Evolutionary conservation across 2,113 vertebrate species (phyloP), one percentile per base, ranked within the genome.

Genomic region (Lagopus muta): DNA sequence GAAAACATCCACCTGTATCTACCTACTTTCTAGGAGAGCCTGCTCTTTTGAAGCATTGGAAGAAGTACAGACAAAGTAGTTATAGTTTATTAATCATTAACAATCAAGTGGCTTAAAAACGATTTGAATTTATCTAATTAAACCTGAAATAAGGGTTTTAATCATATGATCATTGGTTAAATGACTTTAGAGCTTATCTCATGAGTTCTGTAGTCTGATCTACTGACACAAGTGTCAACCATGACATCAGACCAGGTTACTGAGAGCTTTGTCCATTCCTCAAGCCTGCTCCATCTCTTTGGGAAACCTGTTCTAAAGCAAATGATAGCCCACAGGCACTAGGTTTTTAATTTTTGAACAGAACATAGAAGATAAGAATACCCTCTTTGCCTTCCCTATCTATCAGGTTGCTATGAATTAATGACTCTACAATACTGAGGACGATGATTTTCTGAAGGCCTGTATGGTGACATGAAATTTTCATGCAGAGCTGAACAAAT

Each of bases 1-100:
- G n/a, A 90, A 81, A 92, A 47, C 9, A 40, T 47, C 27, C 60
- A 58, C 28, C 30, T 54, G 14, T 71, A 42, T 36, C 20, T 74
- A 32, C 38, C 27, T 57, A 3, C 6, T 45, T 76, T 73, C 16
- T 47, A 38, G 42, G 4, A 54, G 55, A 64, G 71, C 15, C 10
- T 45, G 7, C 3, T 0, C 19, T 73, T 62, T 45, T 4, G 15
- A 19, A 36, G 30, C 2, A 0, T 22, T 77, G 8, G 34, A 15
- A 82, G 18, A 34, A 27, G 9, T 28, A 55, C 7, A 55, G 20
- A 48, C 3, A 2, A 52, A 22, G 2, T 8, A 85, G 47, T 40
- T 34, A 20, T 28, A 22, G 58, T 58, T 58, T 47, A 34, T 71
- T 88, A 36, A 4, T 60, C 16, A 62, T 45, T 74, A 71, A 4